phyloP scores from a whole-genome alignment of 2,888 invertebrate genomes.

The Tridacna crocea region DNA sequence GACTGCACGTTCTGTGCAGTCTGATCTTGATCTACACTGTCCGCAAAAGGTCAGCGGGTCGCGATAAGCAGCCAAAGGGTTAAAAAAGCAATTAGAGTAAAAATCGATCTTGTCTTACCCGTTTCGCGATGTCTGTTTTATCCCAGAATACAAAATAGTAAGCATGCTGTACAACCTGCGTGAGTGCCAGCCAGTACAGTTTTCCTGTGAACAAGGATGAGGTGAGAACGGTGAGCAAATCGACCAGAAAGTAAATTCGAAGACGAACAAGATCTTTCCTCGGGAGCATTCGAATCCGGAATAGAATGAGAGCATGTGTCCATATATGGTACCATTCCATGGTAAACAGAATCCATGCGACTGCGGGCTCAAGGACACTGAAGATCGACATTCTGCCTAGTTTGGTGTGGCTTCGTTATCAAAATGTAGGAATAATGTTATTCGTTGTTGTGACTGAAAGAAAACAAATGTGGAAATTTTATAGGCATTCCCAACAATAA shows the following conservation, averaged over 20 bases:
- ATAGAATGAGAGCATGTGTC: conserved; percentile 74
- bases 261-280: conserved; percentile 77
- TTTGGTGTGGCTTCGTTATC: not conserved
- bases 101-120: conserved; percentile 58
- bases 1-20: too few relatives aligned
- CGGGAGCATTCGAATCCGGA: conserved; percentile 76
- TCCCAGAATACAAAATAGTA: conserved; percentile 79
- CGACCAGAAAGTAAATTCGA: conserved; percentile 77
- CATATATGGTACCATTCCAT: conserved; percentile 77
- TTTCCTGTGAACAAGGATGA: conserved; percentile 71
- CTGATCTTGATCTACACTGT: too few relatives aligned
- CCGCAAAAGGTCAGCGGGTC: too few relatives aligned
- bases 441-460: too few relatives aligned
- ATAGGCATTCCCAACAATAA: too few relatives aligned
- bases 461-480: too few relatives aligned
- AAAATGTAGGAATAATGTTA: too few relatives aligned
- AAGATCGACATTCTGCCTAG: not conserved
- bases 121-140: conserved; percentile 70
- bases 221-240: conserved; percentile 74
- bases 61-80: too few relatives aligned
- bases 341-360: conserved; percentile 62
- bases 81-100: too few relatives aligned
- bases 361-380: conserved; percentile 34
- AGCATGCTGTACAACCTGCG: conserved; percentile 76
- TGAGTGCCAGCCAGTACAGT: conserved; percentile 72